Evolutionary conservation across 2,888 invertebrate genomes (phyloP).

Genomic region (Glyphotaelius pellucidus): DNA sequence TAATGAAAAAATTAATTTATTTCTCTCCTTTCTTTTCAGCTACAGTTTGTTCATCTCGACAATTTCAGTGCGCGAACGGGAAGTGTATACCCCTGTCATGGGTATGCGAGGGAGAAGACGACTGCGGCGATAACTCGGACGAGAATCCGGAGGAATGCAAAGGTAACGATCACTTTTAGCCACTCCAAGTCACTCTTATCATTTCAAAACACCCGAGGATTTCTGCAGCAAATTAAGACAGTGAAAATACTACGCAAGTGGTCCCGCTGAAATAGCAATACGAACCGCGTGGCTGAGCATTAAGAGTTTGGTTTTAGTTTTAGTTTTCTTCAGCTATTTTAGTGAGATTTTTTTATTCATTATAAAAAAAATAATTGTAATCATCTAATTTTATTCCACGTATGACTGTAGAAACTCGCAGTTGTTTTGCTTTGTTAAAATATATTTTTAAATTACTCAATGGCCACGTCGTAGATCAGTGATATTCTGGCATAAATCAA

Average conservation of each 20-base stretch:
- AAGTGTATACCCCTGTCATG: slow-evolving; percentile 87
- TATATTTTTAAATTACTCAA: no score
- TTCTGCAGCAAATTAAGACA: background rate
- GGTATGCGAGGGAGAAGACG: slow-evolving; percentile 87
- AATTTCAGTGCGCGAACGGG: slow-evolving; percentile 86
- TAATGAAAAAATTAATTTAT: background rate
- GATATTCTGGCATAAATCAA: no score
- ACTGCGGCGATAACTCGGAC: slow-evolving; percentile 90
- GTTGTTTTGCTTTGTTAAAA: no score
- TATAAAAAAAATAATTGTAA: no score
- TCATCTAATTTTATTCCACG: no score
- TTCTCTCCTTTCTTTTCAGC: slow-evolving; percentile 68
- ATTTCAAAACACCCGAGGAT: background rate
- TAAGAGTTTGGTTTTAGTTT: no score
- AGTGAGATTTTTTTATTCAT: no score
- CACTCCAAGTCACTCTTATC: background rate
- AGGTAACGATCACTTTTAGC: slow-evolving; percentile 73
- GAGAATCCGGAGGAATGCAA: slow-evolving; percentile 85
- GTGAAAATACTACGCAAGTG: background rate
- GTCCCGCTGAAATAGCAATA: background rate
- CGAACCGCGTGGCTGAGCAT: background rate
- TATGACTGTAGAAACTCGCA: no score
- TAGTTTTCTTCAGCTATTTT: no score
- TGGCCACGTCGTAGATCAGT: no score
- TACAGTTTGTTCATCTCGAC: slow-evolving; percentile 80